A percentile compares a stretch with the other conserved stretches of the same genome.
Evolutionary conservation across 2,113 vertebrate genomes (phyloP).

Genomic region (Aplodontia rufa): DNA sequence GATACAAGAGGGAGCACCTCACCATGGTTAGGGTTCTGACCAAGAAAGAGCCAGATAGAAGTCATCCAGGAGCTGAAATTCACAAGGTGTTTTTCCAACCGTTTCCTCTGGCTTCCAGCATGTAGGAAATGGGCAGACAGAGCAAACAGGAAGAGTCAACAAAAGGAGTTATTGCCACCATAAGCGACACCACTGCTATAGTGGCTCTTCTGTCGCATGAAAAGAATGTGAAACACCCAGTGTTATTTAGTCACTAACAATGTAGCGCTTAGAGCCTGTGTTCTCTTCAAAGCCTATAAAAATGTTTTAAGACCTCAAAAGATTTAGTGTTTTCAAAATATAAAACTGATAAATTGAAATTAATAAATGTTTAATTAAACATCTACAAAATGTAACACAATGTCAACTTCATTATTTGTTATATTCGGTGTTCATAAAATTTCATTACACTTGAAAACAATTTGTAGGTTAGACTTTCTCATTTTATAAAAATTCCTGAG

Average conservation of each 20-base stretch:
- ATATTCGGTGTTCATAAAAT: slow-evolving; percentile 48
- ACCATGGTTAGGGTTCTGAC: background rate
- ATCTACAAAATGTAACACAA: slow-evolving; percentile 58
- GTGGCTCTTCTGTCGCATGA: background rate
- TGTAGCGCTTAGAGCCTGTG: background rate
- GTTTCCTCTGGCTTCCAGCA: background rate
- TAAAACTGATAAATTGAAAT: slow-evolving; percentile 63
- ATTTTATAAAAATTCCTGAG: slow-evolving; percentile 68
- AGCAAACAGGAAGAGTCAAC: background rate
- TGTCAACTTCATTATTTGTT: slow-evolving; percentile 58
- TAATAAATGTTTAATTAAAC: slow-evolving; percentile 70
- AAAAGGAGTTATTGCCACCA: background rate
- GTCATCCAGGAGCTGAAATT: background rate
- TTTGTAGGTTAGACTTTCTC: slow-evolving; percentile 61
- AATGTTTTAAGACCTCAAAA: slow-evolving; percentile 51
- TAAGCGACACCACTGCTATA: background rate
- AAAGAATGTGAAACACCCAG: background rate
- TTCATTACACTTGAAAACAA: slow-evolving; percentile 70
- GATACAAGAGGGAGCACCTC: background rate
- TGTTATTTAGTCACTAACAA: background rate
- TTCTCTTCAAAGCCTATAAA: slow-evolving; percentile 47
- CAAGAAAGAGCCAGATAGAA: background rate
- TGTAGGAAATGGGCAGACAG: background rate
- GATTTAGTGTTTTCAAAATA: slow-evolving; percentile 63
- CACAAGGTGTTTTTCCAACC: background rate